These are phyloP conservation scores for Eupsittula cactorum DNA, from an alignment of 2,113 vertebrate species.

Conservation along the genomic window DNA sequence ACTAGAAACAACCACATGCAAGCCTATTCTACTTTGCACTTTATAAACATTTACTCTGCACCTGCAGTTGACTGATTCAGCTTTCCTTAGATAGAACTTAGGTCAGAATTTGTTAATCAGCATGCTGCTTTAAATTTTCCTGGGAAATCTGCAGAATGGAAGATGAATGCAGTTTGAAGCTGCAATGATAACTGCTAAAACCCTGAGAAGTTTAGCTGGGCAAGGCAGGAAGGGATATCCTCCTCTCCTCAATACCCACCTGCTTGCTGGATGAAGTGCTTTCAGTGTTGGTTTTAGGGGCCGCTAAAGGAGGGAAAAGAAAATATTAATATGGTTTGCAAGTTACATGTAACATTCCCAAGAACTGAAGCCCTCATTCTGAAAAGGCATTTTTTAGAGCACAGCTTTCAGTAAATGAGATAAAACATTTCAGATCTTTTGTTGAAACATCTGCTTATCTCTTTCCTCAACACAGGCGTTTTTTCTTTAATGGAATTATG, in stretches of 20 bases:
- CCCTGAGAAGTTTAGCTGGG: neutral
- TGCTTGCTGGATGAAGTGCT: slow-evolving; percentile 82
- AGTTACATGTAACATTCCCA: neutral
- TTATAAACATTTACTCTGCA: neutral
- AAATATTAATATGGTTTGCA: neutral
- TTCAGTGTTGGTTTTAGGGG: slow-evolving; percentile 83
- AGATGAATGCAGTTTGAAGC: neutral
- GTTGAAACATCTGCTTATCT: neutral
- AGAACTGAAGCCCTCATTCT: neutral
- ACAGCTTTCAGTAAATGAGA: neutral
- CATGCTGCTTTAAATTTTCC: neutral
- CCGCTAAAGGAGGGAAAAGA: slow-evolving; percentile 24
- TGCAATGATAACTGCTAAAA: neutral
- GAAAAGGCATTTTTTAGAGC: neutral
- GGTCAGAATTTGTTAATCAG: neutral
- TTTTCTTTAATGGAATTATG: neutral
- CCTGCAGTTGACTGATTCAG: neutral
- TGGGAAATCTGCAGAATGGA: neutral
- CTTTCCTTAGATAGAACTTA: neutral
- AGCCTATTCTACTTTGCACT: neutral
- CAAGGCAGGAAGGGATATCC: neutral
- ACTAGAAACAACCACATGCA: neutral
- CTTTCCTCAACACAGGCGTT: neutral
- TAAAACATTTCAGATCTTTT: neutral
- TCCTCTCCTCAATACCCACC: slow-evolving; percentile 75